These are phyloP conservation scores for Electrophaes corylata DNA, from an alignment of 2,888 invertebrate species.

Conservation along the genomic window DNA sequence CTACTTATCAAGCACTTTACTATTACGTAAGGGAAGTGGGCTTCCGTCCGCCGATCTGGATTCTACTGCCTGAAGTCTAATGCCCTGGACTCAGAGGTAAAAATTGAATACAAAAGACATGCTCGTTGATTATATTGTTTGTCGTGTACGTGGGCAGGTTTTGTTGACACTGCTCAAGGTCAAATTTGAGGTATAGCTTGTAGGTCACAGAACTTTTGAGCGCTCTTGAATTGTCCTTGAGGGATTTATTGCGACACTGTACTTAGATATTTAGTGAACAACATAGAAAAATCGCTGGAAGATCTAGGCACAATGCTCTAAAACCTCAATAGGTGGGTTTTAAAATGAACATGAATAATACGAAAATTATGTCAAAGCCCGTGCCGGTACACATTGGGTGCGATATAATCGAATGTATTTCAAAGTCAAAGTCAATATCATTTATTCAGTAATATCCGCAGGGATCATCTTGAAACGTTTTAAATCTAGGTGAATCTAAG, in stretches of 20 bases:
- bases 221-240: conserved; percentile 7
- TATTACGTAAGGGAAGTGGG: conserved; percentile 59
- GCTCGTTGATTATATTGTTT: conserved; percentile 31
- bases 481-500: no score
- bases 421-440: no score
- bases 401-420: no score
- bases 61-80: conserved; percentile 32
- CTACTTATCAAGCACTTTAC: conserved; percentile 57
- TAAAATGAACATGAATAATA: no score
- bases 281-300: not conserved
- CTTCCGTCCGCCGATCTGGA: conserved; percentile 48
- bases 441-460: no score
- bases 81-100: conserved; percentile 46
- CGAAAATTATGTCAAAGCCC: no score
- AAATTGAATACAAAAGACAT: conserved; percentile 51
- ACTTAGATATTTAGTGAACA: conserved; percentile 4
- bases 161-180: conserved; percentile 54
- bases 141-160: conserved; percentile 51
- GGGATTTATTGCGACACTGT: conserved; percentile 2
- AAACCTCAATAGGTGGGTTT: no score
- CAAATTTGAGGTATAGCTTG: conserved; percentile 39
- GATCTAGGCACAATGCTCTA: no score
- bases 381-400: no score
- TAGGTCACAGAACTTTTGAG: conserved; percentile 45
- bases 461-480: no score